Percentiles rank a stretch among this genome's conserved stretches.
Conservation (phyloP, 2,888 invertebrate genomes). For the Lymantria dispar region DNA sequence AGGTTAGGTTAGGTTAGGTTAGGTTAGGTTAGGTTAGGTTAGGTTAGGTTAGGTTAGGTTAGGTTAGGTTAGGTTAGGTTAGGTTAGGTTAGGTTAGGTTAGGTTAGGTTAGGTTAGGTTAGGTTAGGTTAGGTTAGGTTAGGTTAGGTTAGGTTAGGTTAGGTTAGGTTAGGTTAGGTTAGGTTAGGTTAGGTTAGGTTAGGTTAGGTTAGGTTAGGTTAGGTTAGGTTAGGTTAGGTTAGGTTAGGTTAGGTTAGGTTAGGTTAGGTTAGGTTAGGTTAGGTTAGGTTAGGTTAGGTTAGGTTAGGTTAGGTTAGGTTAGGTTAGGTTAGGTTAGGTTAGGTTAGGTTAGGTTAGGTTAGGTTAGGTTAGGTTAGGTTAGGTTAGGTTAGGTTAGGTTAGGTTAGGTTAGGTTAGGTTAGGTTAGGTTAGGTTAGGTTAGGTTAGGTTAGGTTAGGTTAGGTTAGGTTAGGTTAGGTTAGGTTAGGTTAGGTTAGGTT, state of each 20-base stretch:
- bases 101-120: constrained; percentile 21
- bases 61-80: constrained; percentile 22
- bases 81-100: constrained; percentile 25
- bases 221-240: constrained; percentile 11
- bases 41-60: constrained; percentile 25
- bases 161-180: constrained; percentile 11
- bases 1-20: constrained; percentile 36
- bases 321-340: constrained; percentile 18
- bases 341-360: constrained; percentile 23
- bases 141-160: constrained; percentile 15
- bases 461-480: constrained; percentile 7
- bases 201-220: constrained; percentile 12
- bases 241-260: constrained; percentile 11
- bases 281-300: constrained; percentile 13
- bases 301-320: constrained; percentile 14
- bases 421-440: constrained; percentile 22
- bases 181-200: constrained; percentile 11
- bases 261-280: constrained; percentile 11
- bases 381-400: constrained; percentile 26
- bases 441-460: constrained; percentile 20
- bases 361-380: constrained; percentile 26
- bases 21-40: constrained; percentile 37
- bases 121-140: constrained; percentile 18
- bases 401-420: constrained; percentile 23
- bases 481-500: neutral